Evolutionary conservation across 2,113 vertebrate genomes (phyloP), one percentile per base, ranked within the genome.

Genomic region (Daubentonia madagascariensis): DNA sequence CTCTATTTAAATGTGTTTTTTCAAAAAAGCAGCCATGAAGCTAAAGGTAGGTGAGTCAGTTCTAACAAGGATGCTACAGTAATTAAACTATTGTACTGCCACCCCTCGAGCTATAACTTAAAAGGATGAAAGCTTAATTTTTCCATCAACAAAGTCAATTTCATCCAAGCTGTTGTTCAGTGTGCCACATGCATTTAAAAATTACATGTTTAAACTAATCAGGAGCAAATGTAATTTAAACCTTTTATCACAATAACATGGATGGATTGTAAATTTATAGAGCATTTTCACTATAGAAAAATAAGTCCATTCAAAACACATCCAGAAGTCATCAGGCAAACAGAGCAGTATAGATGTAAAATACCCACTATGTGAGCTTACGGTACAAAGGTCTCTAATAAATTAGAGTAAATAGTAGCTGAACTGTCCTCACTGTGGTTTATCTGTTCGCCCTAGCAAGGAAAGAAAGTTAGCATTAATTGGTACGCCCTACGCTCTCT

Each of bases 121-220:
- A 97, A 96, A 96, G 95, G 93, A 98, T 96, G 93, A 93, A 97
- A 96, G 94, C 96, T 85, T 92, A 70, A 81, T 97, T 93, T 97
- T 95, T 89, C 86, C 68, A 96, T 96, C 91, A 93, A 81, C 68
- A 61, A 97, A 86, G 68, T 91, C 85, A 89, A 43, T 96, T 96
- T 96, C 89, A 96, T 85, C 86, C 83, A 96, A 76, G 86, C 89
- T 92, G 75, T 84, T 90, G 76, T 92, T 94, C 93, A 80, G 78
- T 87, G 63, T n/a, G 45, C 91, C 65, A 57, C 65, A 80, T 88
- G 45, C 95, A 93, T 93, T 97, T 91, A 73, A 98, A 96, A 97
- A 97, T 91, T 75, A 83, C 78, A 72, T 87, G 86, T 97, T 97
- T 97, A 96, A 97, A 75, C 73, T 59, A 86, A 91, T 91, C 88